Base-by-base conservation (phyloP, 2,797 vertebrate species). In the Arnoldichthys spilopterus region DNA sequence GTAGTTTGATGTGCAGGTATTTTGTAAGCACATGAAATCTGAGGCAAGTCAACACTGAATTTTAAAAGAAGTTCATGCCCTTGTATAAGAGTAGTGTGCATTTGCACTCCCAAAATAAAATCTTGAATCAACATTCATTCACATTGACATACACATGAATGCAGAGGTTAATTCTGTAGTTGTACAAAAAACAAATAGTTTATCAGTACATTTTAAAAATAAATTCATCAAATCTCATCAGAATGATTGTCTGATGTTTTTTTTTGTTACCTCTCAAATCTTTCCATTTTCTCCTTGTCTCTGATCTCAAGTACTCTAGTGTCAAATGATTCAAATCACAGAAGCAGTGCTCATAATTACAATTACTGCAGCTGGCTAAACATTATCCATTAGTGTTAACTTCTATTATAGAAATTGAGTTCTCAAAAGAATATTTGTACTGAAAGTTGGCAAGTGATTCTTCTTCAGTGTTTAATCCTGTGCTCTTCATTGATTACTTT, bases 401-500 rank as follows among this genome's bases (percentile, higher is more conserved):
- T 64, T 37, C 11, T 64, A 40, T 24, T 64, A 5, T 40, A 22
- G 62, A 64, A 64, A 34, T 12, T 66, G n/a, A 0, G 43, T 66
- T 20, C 18, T 18, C 9, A 12, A n/a, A 40, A 43, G 37, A 30
- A 30, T 74, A 28, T 43, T 62, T 30, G 15, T 63, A 51, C 24
- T 34, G 7, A 22, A 74, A 22, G 18, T 18, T 47, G 43, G 64
- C 43, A 68, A 18, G 22, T 28, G 64, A 16, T 64, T 37, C 20
- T 28, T 47, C 66, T 30, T 68, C 2, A 32, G 1, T 37, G 26
- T 12, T 58, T 40, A 59, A 2, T 22, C 40, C 22, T 34, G 6
- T 0, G 6, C 2, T 1, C 15, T 79, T 95, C 56, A 92, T 40
- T 81, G 85, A 34, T 88, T 80, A 80, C 88, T 91, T 34, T 91